Evolutionary conservation across 2,113 vertebrate genomes (phyloP).

Genomic region (Apaloderma vittatum): DNA sequence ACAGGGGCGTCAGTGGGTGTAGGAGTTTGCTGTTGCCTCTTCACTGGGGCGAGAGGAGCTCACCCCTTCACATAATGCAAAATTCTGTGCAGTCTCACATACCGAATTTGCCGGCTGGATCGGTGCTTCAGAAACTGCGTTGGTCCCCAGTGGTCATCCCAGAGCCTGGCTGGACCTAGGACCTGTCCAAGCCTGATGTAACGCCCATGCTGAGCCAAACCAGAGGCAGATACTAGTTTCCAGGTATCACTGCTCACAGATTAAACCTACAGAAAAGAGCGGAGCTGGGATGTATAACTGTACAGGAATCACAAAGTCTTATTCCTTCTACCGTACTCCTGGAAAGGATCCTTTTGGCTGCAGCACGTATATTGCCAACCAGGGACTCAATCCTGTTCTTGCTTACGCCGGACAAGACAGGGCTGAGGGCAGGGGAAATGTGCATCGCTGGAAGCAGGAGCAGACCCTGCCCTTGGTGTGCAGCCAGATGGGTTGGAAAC

Average conservation of each 20-base stretch:
- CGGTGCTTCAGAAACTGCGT: not conserved
- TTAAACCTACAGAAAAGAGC: not conserved
- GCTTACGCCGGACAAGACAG: rapidly evolving
- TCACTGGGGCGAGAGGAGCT: not conserved
- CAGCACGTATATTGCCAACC: rapidly evolving
- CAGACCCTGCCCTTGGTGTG: not conserved
- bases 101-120: not conserved
- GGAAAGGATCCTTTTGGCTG: not conserved
- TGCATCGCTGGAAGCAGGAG: not conserved
- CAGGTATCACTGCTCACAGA: not conserved
- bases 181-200: not conserved
- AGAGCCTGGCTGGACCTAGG: not conserved
- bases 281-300: not conserved
- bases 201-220: not conserved
- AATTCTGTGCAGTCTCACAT: not conserved
- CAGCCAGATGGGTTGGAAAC: not conserved
- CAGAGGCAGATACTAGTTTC: not conserved
- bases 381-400: not conserved
- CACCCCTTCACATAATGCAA: not conserved
- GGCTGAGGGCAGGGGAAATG: not conserved
- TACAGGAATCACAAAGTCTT: not conserved
- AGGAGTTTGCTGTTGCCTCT: not conserved
- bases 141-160: not conserved
- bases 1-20: rapidly evolving
- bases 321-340: not conserved